These are phyloP conservation scores for Drosophila nigrodunni DNA, from an alignment of 1,140 invertebrate species.

Conservation along the genomic window DNA sequence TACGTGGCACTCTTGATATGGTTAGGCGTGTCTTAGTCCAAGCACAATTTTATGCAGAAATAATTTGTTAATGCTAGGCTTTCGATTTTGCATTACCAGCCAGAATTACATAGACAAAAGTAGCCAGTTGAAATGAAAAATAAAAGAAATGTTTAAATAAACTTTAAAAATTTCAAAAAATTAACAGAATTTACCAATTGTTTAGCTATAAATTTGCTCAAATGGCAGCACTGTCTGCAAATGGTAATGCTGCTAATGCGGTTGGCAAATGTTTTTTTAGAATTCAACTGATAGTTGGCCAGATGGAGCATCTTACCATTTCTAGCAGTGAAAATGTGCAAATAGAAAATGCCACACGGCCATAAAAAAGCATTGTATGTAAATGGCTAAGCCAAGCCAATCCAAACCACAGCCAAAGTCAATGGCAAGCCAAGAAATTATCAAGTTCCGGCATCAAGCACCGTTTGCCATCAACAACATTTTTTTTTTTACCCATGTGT, in stretches of 20 bases:
- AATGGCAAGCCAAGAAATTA: constrained; percentile 48
- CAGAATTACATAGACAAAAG: background rate
- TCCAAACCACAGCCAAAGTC: background rate
- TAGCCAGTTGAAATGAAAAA: background rate
- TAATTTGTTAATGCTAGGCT: constrained; percentile 67
- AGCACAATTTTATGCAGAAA: constrained; percentile 66
- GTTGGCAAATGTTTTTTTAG: constrained; percentile 27
- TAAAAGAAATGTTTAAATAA: too few relatives aligned
- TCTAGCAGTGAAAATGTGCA: constrained; percentile 59
- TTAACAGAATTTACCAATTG: too few relatives aligned
- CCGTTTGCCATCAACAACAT: constrained; percentile 13
- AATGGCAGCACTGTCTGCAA: too few relatives aligned
- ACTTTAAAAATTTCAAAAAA: too few relatives aligned
- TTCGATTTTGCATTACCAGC: constrained; percentile 38
- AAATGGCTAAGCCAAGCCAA: constrained; percentile 27
- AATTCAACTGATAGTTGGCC: constrained; percentile 26
- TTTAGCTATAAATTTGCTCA: too few relatives aligned
- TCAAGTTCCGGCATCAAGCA: constrained; percentile 62
- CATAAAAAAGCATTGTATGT: constrained; percentile 48
- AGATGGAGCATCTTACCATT: constrained; percentile 22
- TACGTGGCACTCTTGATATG: constrained; percentile 27
- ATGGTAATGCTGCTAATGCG: constrained; percentile 24
- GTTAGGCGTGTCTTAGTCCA: constrained; percentile 36
- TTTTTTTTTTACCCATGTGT: background rate
- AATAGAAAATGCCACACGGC: constrained; percentile 60